phyloP scores from a whole-genome alignment of 1,140 invertebrate genomes.

The Drosophila guanche region DNA sequence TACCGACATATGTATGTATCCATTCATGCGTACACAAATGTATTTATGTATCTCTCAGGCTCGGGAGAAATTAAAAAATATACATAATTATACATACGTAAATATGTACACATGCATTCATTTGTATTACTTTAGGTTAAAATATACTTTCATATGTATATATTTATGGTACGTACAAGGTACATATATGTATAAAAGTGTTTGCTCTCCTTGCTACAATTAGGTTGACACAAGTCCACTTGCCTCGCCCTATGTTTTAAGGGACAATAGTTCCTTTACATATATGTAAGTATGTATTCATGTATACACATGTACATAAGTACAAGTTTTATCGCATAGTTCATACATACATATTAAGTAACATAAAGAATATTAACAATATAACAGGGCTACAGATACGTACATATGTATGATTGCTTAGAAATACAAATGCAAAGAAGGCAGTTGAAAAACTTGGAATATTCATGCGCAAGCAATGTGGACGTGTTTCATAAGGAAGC shows the following conservation, averaged over 20 bases:
- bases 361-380: no score
- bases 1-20: slow-evolving; percentile 1
- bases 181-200: slow-evolving; percentile 4
- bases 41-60: neutral
- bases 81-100: slow-evolving; percentile 3
- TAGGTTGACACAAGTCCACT: neutral
- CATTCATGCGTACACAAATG: neutral
- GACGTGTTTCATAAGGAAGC: no score
- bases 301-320: neutral
- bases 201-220: slow-evolving; percentile 17
- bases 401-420: no score
- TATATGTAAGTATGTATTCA: neutral
- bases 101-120: slow-evolving; percentile 3
- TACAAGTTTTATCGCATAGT: no score
- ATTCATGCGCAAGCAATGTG: no score
- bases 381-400: no score
- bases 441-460: no score
- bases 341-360: no score
- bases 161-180: slow-evolving; percentile 1
- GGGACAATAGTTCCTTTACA: neutral
- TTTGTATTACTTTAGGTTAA: neutral
- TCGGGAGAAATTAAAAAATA: slow-evolving; percentile 3
- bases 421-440: no score
- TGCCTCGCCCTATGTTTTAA: neutral
- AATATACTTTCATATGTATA: slow-evolving; percentile 4